These are phyloP conservation scores for Pogonognathellus flavescens DNA, from an alignment of 1,140 invertebrate genomes.

Conservation along the genomic window DNA sequence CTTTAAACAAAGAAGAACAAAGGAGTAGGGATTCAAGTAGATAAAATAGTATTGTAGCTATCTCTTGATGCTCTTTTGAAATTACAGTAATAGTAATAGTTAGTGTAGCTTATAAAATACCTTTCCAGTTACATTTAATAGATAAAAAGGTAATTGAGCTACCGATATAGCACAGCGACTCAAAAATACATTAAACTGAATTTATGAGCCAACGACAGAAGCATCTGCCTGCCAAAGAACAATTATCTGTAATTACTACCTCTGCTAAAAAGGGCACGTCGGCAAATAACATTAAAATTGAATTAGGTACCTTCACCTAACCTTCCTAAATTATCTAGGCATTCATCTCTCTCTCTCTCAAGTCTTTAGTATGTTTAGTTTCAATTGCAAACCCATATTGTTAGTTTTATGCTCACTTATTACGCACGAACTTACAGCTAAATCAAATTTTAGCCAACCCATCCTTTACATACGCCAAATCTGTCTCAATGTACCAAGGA, in stretches of 20 bases:
- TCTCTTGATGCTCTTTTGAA: too few relatives aligned
- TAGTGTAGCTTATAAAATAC: too few relatives aligned
- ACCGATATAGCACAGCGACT: constrained; percentile 25
- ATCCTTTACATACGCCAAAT: not conserved
- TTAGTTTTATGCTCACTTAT: constrained; percentile 6
- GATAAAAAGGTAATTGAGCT: constrained; percentile 7
- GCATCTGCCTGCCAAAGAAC: constrained; percentile 34
- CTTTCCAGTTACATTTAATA: too few relatives aligned
- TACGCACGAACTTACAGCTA: too few relatives aligned
- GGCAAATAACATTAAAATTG: constrained; percentile 32
- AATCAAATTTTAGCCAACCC: not conserved
- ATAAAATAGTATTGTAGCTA: too few relatives aligned
- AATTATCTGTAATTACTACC: constrained; percentile 34
- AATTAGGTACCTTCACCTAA: not conserved
- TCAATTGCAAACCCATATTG: not conserved
- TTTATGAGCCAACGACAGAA: constrained; percentile 44
- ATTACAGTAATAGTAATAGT: too few relatives aligned
- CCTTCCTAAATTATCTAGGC: constrained; percentile 3
- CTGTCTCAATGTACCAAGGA: constrained; percentile 23
- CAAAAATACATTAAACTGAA: constrained; percentile 34
- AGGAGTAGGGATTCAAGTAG: too few relatives aligned
- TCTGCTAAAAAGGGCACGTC: constrained; percentile 38
- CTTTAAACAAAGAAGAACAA: too few relatives aligned
- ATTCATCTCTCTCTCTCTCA: too few relatives aligned
- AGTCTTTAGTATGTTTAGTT: not conserved